Evolutionary conservation across 2,888 invertebrate species (phyloP).

Genomic region (Aphodius granarius): DNA sequence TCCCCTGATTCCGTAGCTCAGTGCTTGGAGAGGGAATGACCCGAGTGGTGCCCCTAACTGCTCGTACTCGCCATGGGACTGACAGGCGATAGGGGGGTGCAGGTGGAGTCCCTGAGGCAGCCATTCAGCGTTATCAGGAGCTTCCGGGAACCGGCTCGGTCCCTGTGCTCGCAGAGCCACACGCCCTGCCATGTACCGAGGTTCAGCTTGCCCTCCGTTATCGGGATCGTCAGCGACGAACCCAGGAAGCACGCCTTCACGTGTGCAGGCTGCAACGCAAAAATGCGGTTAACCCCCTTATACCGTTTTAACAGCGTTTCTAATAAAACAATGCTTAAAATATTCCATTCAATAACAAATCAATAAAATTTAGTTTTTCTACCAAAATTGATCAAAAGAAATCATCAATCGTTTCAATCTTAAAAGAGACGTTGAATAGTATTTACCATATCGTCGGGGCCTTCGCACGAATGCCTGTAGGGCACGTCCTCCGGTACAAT

Average conservation of each 20-base stretch:
- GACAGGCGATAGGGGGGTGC: conserved; percentile 85
- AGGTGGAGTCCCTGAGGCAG: conserved; percentile 82
- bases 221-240: conserved; percentile 92
- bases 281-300: no score
- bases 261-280: conserved; percentile 82
- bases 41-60: conserved; percentile 79
- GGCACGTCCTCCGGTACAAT: conserved; percentile 96
- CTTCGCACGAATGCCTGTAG: conserved; percentile 96
- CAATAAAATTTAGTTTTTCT: neutral
- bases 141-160: conserved; percentile 93
- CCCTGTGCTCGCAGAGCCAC: conserved; percentile 97
- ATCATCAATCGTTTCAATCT: no score
- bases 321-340: no score
- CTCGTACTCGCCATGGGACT: conserved; percentile 86
- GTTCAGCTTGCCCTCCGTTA: conserved; percentile 93
- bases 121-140: conserved; percentile 83
- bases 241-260: conserved; percentile 97
- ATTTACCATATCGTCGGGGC: conserved; percentile 96
- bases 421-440: no score
- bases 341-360: no score
- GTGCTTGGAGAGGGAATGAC: conserved; percentile 55
- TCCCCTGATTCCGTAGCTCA: conserved; percentile 37
- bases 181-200: conserved; percentile 98
- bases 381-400: neutral
- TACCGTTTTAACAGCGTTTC: no score